phyloP scores from a whole-genome alignment of 2,888 invertebrate species.

The Hypselothyrea guttata region DNA sequence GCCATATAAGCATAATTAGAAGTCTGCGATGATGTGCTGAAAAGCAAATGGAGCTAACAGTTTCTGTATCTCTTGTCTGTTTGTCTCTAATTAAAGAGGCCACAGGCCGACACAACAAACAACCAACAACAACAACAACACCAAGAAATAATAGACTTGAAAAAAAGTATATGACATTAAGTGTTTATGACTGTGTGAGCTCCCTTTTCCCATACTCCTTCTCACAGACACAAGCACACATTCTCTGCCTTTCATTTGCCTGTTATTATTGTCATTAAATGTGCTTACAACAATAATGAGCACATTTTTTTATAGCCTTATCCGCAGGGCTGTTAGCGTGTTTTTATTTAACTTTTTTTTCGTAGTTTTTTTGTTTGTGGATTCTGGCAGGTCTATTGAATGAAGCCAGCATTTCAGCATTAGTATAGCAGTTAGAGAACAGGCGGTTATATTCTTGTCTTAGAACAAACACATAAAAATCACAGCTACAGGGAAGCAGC shows the following conservation, averaged over 20 bases:
- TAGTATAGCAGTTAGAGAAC: too few species aligned
- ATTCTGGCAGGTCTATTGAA: constrained; percentile 6
- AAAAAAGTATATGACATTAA: constrained; percentile 51
- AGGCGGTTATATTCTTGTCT: too few species aligned
- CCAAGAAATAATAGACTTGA: background rate
- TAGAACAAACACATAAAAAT: too few species aligned
- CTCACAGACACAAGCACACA: too few species aligned
- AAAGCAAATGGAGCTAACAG: constrained; percentile 18
- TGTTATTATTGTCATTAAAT: constrained; percentile 57
- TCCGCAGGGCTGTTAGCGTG: constrained; percentile 19
- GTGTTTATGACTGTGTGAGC: constrained; percentile 41
- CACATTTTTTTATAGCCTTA: constrained; percentile 41
- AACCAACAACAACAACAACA: constrained; percentile 25
- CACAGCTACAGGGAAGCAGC: too few species aligned
- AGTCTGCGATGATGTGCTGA: constrained; percentile 28
- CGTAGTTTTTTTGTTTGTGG: constrained; percentile 3
- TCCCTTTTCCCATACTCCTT: background rate
- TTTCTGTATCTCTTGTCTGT: constrained; percentile 1
- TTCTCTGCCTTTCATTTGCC: background rate
- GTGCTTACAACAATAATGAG: constrained; percentile 54
- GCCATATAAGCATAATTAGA: constrained; percentile 36
- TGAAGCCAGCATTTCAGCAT: too few species aligned
- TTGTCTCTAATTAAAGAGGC: constrained; percentile 48
- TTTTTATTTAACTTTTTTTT: too few species aligned
- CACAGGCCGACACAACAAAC: constrained; percentile 43